These are phyloP conservation scores for Hystrix cristata DNA, from an alignment of 2,113 vertebrate species.

Conservation along the genomic window DNA sequence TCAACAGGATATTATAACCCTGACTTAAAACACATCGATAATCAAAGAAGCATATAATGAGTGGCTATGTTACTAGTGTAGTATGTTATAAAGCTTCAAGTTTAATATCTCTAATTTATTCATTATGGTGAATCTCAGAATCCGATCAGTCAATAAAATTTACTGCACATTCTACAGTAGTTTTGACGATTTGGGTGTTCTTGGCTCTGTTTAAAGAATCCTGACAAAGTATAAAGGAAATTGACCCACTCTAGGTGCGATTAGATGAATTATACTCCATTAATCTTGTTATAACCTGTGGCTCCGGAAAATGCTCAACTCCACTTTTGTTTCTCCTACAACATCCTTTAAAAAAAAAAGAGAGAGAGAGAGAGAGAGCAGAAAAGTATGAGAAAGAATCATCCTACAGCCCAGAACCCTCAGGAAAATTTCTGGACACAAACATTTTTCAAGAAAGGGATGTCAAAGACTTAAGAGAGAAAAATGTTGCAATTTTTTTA, in stretches of 20 bases:
- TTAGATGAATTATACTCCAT: not conserved
- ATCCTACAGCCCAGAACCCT: not conserved
- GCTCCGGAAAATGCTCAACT: slow-evolving; percentile 17
- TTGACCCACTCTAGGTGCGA: not conserved
- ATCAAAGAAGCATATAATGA: not conserved
- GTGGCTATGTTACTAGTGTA: not conserved
- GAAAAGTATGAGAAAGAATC: not conserved
- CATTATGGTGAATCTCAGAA: not conserved
- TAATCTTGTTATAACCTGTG: slow-evolving; percentile 52
- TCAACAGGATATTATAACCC: not conserved
- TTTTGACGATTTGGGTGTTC: not conserved
- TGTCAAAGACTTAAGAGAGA: not conserved
- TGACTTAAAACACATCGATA: not conserved
- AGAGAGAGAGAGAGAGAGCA: not conserved
- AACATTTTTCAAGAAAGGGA: slow-evolving; percentile 25
- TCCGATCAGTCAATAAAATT: not conserved
- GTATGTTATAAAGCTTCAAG: not conserved
- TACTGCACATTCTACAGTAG: not conserved
- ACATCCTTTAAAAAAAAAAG: slow-evolving; percentile 26
- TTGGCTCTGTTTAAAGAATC: slow-evolving; percentile 37
- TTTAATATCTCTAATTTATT: not conserved
- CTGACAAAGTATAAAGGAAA: slow-evolving; percentile 9
- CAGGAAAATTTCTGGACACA: slow-evolving; percentile 9
- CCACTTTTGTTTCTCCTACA: not conserved
- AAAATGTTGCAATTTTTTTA: slow-evolving; percentile 37